A percentile compares a stretch with the other conserved stretches of the same genome.
Conservation (phyloP, 1,140 invertebrate genomes). For the Ooceraea biroi region DNA sequence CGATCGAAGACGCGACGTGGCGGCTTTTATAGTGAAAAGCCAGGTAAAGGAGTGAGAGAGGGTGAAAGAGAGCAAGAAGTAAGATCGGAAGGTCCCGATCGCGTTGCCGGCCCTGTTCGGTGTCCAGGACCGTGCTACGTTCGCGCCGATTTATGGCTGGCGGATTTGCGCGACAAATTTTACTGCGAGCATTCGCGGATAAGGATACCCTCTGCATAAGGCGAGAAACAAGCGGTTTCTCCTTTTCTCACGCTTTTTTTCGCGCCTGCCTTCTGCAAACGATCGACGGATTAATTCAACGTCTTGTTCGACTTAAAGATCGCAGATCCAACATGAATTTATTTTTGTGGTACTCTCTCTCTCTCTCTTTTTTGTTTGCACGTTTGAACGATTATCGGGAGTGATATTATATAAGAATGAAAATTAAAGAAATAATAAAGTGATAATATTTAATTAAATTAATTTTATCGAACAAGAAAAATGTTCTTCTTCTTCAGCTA, state of each 20-base stretch:
- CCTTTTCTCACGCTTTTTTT: constrained; percentile 20
- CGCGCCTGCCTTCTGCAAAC: background rate
- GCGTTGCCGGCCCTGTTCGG: constrained; percentile 40
- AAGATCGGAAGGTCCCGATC: constrained; percentile 64
- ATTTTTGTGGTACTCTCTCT: too few species aligned
- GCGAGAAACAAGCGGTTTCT: constrained; percentile 11
- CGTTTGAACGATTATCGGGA: background rate
- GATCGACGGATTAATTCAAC: constrained; percentile 11
- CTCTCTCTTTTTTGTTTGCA: too few species aligned
- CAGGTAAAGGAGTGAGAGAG: background rate
- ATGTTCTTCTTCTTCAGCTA: background rate
- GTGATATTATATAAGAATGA: background rate
- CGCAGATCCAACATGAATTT: background rate
- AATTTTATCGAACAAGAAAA: background rate
- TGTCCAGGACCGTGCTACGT: constrained; percentile 44
- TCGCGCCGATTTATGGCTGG: constrained; percentile 70
- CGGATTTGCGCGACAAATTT: constrained; percentile 75
- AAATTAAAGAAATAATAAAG: too few species aligned
- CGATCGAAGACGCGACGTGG: constrained; percentile 41
- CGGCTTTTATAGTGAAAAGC: constrained; percentile 50
- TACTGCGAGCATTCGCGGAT: constrained; percentile 67
- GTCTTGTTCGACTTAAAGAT: background rate
- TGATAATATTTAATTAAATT: background rate
- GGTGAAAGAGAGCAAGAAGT: constrained; percentile 23
- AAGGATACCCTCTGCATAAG: constrained; percentile 10